phyloP scores from a whole-genome alignment of 2,113 vertebrate genomes.

The Emydocephalus ijimae region DNA sequence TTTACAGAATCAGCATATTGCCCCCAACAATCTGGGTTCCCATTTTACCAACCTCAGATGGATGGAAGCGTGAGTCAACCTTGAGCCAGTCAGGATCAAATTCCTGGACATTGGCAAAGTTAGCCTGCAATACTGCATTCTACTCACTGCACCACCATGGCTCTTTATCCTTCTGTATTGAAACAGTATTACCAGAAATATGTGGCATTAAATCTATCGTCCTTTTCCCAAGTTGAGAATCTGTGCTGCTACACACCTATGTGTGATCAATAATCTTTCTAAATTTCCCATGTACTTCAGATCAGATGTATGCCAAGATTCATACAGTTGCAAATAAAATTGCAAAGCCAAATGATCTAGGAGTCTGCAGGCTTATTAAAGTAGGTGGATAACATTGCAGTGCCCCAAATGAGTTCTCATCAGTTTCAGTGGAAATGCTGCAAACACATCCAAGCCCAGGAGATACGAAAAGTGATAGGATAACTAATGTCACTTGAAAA shows the following conservation, averaged over 20 bases:
- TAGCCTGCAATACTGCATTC: too few species aligned
- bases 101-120: too few species aligned
- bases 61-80: too few species aligned
- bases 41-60: not conserved
- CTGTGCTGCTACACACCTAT: not conserved
- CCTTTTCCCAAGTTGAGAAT: not conserved
- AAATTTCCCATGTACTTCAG: not conserved
- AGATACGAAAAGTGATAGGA: not conserved
- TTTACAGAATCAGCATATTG: not conserved
- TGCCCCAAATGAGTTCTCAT: not conserved
- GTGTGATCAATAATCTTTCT: not conserved
- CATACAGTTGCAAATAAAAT: not conserved
- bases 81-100: too few species aligned
- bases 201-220: not conserved
- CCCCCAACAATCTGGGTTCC: not conserved
- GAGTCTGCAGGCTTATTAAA: not conserved
- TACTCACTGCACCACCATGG: too few species aligned
- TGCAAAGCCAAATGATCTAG: not conserved
- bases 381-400: not conserved
- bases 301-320: not conserved
- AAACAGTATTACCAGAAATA: not conserved
- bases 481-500: constrained; percentile 24
- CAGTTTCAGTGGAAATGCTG: not conserved
- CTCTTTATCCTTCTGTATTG: not conserved
- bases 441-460: not conserved